Base-by-base conservation (phyloP, 2,797 vertebrate genomes). In the Lindbergichthys nudifrons region DNA sequence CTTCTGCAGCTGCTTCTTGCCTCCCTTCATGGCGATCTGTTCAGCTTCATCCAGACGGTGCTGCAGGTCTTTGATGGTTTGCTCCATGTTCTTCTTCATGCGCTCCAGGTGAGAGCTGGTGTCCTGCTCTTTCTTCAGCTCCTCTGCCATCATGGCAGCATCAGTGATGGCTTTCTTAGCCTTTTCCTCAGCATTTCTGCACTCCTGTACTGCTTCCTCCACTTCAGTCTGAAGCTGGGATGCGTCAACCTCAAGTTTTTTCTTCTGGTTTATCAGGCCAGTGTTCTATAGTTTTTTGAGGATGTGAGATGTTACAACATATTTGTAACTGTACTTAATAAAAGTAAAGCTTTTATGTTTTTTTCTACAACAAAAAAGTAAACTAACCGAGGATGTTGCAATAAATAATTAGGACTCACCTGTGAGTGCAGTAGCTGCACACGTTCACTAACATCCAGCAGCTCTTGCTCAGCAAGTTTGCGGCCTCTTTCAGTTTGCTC, bases 121-220 rank as follows among this genome's bases (percentile, higher is more conserved):
- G 91, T 97, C 96, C 86, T 97, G 96, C 89, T 97, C 96, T 76
- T 97, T 97, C 94, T 97, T 97, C 84, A 97, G 89, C 90, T 97
- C 96, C 88, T 97, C 96, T 0, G 96, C 96, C 96, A 97, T 97
- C 96, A 97, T 96, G 92, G 97, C 96, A 0, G 97, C 96, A 73
- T 97, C 96, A n/a, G 95, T 97, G 73, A 98, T 96, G 6, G 96
- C 96, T 81, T 97, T 98, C 85, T 97, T 98, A 67, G 96, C 97
- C 59, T 97, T 98, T 58, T 98, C 96, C 65, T 98, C 96, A 54
- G 96, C 96, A 0, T 96, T 97, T 39, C 95, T 93, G 82, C 94
- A 95, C 81, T 97, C 97, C 85, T 97, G 96, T 48, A 96, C 56
- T 0, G 95, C 91, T 26, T 96, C 96, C 50, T 98, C 96, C 3